Base-by-base conservation (phyloP, 2,797 vertebrate genomes). In the Trichosurus vulpecula region DNA sequence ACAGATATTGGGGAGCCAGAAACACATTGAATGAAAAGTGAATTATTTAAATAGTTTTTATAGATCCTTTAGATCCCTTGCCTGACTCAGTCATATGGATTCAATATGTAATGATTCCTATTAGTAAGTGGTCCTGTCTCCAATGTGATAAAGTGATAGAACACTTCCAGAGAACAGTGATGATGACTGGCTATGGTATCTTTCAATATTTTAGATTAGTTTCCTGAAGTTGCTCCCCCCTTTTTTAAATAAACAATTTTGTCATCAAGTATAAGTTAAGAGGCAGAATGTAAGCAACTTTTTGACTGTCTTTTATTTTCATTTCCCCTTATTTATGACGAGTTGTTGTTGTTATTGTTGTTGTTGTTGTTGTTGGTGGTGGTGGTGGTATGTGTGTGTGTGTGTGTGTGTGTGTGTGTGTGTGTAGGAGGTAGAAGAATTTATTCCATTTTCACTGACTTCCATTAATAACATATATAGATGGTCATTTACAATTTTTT, bases 371-470 rank as follows among this genome's bases (percentile, higher is more conserved):
- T 30, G 3, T 31, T 66, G 61, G 4, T 58, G 30, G 29, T 58
- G 29, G 10, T 58, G 29, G 2, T 2, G 1, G 56, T 55, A 54
- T 19, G 55, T 56, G 27, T 30, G 2, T 31, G 57, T 61, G 31
- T 35, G 31, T 35, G 30, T 41, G n/a, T 47, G 41, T 47, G 41
- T 41, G 41, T 81, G 22, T 25, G n/a, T 81, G 10, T 81, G 6
- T 47, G 2, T 25, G 2, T 22, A 25, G 22, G 41, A 81, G 4
- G 22, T 47, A 47, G 41, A 47, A 47, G 41, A 47, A 2, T 11
- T 2, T 57, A 90, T 95, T 92, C 10, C 0, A 35, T 90, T 95
- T 94, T 91, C 30, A 93, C 61, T 94, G 6, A 91, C 35, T 94
- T 90, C 25, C 61, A 14, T 54, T 54, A 93, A 47, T 89, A 95